phyloP scores from a whole-genome alignment of 2,113 vertebrate genomes.

The Semnornis frantzii region DNA sequence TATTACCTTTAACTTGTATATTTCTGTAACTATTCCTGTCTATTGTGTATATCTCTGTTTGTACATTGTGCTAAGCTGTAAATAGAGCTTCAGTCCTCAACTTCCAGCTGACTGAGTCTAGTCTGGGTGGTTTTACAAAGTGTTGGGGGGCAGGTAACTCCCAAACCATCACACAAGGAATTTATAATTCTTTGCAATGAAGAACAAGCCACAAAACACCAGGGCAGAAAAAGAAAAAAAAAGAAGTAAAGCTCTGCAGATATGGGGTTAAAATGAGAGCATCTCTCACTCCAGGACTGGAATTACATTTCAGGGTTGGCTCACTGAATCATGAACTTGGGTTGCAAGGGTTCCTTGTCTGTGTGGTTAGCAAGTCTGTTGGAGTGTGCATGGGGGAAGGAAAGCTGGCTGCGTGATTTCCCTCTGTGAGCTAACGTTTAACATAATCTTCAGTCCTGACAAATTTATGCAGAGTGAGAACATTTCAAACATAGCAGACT shows the following conservation, averaged over 20 bases:
- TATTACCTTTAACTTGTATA: no score
- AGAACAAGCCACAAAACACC: background rate
- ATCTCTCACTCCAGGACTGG: conserved; percentile 16
- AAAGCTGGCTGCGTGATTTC: background rate
- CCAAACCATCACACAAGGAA: no score
- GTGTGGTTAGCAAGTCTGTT: background rate
- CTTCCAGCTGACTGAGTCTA: no score
- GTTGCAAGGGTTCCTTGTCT: background rate
- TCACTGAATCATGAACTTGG: conserved; percentile 9
- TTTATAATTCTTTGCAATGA: background rate
- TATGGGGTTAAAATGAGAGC: background rate
- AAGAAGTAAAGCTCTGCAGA: background rate
- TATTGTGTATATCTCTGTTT: no score
- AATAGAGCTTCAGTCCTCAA: no score
- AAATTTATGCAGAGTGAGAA: conserved; percentile 44
- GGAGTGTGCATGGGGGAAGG: background rate
- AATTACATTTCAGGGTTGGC: conserved; percentile 10
- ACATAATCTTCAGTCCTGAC: conserved; percentile 18
- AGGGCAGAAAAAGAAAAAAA: background rate
- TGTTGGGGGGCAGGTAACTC: no score
- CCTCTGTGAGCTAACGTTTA: background rate
- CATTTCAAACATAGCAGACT: background rate
- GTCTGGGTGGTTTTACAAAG: no score
- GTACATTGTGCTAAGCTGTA: no score
- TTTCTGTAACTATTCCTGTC: no score